Base-by-base conservation (phyloP, 2,888 invertebrate genomes). In the Drosophila maculinotata region DNA sequence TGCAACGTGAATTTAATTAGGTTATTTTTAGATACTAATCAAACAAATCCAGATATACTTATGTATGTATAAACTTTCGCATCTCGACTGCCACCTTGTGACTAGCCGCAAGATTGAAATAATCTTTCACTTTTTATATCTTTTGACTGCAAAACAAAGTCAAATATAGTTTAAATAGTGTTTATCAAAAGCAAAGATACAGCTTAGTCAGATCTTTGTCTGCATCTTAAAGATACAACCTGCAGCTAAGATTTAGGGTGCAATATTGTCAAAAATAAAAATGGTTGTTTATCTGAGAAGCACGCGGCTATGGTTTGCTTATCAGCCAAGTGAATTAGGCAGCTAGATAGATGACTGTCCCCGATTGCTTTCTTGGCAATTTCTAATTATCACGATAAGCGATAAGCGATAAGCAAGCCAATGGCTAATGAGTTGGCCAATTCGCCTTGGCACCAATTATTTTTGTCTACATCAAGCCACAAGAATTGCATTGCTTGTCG, bases 401-500 rank as follows among this genome's bases (percentile, higher is more conserved):
- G 31, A 44, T 39, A 47, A 23, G 12, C 12, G 28, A 31, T 31
- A 28, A 33, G 35, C 33, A 42, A 48, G 54, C 49, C 57, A 36
- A 41, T 48, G 52, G 31, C 31, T 20, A 41, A 44, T 36, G 33
- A 35, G 44, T 30, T 53, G 63, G 17, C 36, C 62, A 48, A 73
- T 79, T 74, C 28, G n/a, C 73, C 73, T 79, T 76, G 76, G 60
- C 76, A 52, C 52, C 39, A 78, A 77, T 78, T 69, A 49, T 42
- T 52, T 60, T 48, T 52, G 23, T 48, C 38, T 31, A 9, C 58
- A 65, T 56, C 58, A 53, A 67, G 45, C 48, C n/a, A n/a, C n/a
- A n/a, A n/a, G 14, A 33, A 62, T 38, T 56, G 52, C 52, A 56
- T 47, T 51, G 49, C 42, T 44, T 71, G 49, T 63, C 54, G 44